Conservation (phyloP, 2,888 invertebrate genomes). For the Microctonus brassicae region DNA sequence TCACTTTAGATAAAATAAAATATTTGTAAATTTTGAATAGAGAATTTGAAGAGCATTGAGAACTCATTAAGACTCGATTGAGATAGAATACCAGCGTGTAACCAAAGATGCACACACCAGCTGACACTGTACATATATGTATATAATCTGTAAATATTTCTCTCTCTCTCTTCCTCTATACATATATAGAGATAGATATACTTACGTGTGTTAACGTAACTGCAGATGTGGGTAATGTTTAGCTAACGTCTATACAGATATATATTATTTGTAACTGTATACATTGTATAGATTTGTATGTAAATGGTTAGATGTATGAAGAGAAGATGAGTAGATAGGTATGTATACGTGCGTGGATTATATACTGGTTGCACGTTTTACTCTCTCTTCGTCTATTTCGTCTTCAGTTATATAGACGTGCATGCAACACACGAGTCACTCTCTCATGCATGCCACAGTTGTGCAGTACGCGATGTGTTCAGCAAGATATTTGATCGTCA, state of each 20-base stretch:
- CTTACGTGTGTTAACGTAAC: neutral
- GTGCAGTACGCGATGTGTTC: neutral
- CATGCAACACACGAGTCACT: neutral
- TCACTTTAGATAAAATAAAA: neutral
- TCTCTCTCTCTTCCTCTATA: neutral
- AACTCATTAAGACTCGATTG: conserved; percentile 8
- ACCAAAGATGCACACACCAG: neutral
- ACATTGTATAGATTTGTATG: neutral
- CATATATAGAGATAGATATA: neutral
- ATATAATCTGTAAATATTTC: neutral
- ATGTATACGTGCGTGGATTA: neutral
- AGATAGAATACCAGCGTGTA: neutral
- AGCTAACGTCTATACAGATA: conserved; percentile 21
- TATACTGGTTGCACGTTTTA: neutral
- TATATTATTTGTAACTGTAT: neutral
- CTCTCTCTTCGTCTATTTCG: too few species aligned
- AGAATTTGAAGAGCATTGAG: neutral
- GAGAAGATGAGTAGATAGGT: neutral
- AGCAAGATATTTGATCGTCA: conserved; percentile 33
- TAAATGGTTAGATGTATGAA: conserved; percentile 6
- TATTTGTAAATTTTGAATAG: neutral
- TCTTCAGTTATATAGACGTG: neutral
- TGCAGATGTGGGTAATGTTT: conserved; percentile 23
- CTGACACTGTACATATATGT: neutral
- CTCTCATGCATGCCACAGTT: neutral